phyloP scores from a whole-genome alignment of 92 coral and sea anemone genomes.

The Palythoa grandiflora region DNA sequence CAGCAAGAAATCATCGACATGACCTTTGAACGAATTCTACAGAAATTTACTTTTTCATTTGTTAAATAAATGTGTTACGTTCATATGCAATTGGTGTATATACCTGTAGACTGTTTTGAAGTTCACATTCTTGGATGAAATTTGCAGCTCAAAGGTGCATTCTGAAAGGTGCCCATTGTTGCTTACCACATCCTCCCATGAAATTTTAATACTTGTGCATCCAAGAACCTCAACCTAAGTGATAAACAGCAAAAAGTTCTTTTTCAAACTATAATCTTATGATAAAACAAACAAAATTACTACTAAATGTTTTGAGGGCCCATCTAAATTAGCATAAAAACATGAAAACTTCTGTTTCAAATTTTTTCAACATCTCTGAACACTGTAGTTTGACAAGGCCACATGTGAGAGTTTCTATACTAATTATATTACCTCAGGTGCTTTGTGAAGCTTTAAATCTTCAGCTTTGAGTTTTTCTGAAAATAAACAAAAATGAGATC shows the following conservation, averaged over 20 bases:
- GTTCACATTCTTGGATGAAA: slow-evolving; percentile 75
- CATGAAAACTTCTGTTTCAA: too few relatives aligned
- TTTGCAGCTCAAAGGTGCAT: slow-evolving; percentile 88
- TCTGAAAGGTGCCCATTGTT: slow-evolving; percentile 89
- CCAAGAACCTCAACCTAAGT: slow-evolving; percentile 70
- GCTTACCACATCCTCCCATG: slow-evolving; percentile 83
- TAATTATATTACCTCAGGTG: slow-evolving; percentile 70
- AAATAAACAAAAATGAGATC: slow-evolving; percentile 4
- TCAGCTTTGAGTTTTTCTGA: slow-evolving; percentile 78
- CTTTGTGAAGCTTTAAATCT: slow-evolving; percentile 83
- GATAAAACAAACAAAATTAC: not conserved
- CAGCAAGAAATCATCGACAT: too few relatives aligned
- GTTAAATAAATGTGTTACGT: too few relatives aligned
- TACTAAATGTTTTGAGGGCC: too few relatives aligned
- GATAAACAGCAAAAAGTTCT: not conserved
- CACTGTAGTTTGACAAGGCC: too few relatives aligned
- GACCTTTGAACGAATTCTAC: too few relatives aligned
- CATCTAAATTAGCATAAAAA: too few relatives aligned
- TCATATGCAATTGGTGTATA: not conserved
- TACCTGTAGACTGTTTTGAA: slow-evolving; percentile 88
- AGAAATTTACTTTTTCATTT: too few relatives aligned
- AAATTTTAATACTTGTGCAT: slow-evolving; percentile 75
- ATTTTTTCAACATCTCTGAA: too few relatives aligned
- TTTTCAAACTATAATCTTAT: not conserved
- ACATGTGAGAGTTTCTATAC: not conserved